Evolutionary conservation across 2,888 invertebrate species (phyloP), one percentile per base, ranked within the genome.

Genomic region (Cepaea hortensis): DNA sequence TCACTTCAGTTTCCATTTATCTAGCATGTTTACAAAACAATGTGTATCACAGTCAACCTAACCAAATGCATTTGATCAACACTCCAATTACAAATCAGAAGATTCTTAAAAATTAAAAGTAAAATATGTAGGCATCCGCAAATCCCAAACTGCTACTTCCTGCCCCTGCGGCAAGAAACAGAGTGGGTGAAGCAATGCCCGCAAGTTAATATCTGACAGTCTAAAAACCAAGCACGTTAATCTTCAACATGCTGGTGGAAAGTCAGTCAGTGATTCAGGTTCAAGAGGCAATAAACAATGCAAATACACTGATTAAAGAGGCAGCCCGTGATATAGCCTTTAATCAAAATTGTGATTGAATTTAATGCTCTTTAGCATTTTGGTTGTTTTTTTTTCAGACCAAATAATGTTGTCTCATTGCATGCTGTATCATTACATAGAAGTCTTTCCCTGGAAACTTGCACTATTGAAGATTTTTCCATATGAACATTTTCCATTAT

Each of bases 111-210:
- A 35, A 35, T 0, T 0, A 1, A 35, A 35, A 55, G 55, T 9
- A 6, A 55, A 55, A 55, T 55, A 85, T 85, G 85, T 79, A 48
- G 65, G 76, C 84, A 76, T 75, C 84, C 84, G 62, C 84, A 84
- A 84, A 84, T 84, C 84, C 84, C 84, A 65, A 35, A 46, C 76
- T 84, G 75, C 79, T 77, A 81, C 6, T n/a, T 81, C 83, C 23
- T 65, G 48, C 79, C 82, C 35, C 80, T 70, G 23, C 65, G 81
- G 70, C 70, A 73, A 81, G 62, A 85, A 55, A 76, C 86, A 83
- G 70, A 62, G 79, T 76, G 77, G 83, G 83, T 87, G 79, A 86
- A 83, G 83, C 82, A 83, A 87, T 83, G 83, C 84, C 77, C 35
- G 2, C 7, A 62, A 15, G 23, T 84, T 84, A 11, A 68, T 84